Evolutionary conservation across 2,888 invertebrate genomes (phyloP), one percentile per base, ranked within the genome.

Genomic region (Digitonthophagus gazella): DNA sequence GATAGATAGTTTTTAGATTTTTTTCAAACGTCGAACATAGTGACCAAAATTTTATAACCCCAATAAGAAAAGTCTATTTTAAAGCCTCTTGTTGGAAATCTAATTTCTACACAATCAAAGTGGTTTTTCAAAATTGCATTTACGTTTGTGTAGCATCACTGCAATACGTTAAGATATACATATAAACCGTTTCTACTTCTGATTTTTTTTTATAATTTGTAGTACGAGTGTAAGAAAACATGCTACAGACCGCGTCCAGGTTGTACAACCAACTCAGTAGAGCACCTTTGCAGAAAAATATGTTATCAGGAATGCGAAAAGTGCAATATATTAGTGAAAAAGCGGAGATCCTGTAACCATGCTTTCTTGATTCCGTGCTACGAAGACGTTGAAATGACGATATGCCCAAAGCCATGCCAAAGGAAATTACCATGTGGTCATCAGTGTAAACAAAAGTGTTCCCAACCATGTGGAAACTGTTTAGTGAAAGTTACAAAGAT

Each of bases 401-500:
- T 73, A 0, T 89, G 89, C 73, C 70, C 68, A 0, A 82, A 83
- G 71, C 84, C 83, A 0, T 89, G 89, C 75, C 79, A 80, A 1
- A 84, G 83, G 56, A 72, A 65, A 0, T 73, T 88, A 74, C 69
- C 77, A 0, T 89, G 88, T 73, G 84, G 83, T 2, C 88, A 88
- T 76, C 78, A 77, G 69, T 89, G 89, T 75, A 82, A 78, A 74
- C 83, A 81, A 58, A 80, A 80, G 69, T 89, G 89, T 76, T 76
- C 18, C 44, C 82, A 86, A 69, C 55, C 72, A 6, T 88, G 88
- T 73, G 85, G 84, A 11, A 80, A 82, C 57, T 88, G 87, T 75
- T 73, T 67, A 54, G 77, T 79, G 70, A 79, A 78, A 82, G 83
- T 85, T 0, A 72, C 66, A 2, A 86, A 86, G 77, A 71, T 19